Evolutionary conservation across 2,113 vertebrate species (phyloP).

Genomic region (Crotalus viridis): DNA sequence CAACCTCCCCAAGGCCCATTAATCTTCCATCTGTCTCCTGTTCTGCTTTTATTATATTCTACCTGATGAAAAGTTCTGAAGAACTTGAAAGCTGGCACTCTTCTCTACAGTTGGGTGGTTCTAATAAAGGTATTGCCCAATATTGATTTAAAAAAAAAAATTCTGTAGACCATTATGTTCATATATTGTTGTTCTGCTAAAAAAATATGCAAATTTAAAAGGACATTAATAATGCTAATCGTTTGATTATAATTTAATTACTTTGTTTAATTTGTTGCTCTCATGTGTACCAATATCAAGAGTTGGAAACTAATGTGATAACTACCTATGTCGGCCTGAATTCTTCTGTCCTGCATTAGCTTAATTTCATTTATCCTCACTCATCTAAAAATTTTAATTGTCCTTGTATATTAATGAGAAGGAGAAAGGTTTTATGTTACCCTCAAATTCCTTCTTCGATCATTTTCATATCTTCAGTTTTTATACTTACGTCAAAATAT

Average conservation of each 20-base stretch:
- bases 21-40: not conserved
- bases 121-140: not conserved
- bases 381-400: not conserved
- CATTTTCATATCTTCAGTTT: slow-evolving; percentile 1
- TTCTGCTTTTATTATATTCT: not conserved
- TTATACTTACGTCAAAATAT: not conserved
- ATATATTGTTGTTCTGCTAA: not conserved
- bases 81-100: not conserved
- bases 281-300: not conserved
- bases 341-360: not conserved
- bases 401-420: not conserved
- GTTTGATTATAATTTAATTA: not conserved
- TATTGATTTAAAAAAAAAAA: not conserved
- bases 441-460: slow-evolving; percentile 54
- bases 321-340: not conserved
- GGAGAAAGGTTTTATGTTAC: slow-evolving; percentile 45
- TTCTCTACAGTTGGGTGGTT: not conserved
- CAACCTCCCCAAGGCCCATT: not conserved
- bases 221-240: not conserved
- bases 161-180: not conserved
- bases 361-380: not conserved
- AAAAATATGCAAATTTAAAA: not conserved
- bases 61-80: not conserved
- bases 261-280: not conserved
- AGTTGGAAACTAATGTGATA: not conserved